These are phyloP conservation scores for Pseudomyrmex pallidus DNA, from an alignment of 1,140 invertebrate species.

Conservation along the genomic window DNA sequence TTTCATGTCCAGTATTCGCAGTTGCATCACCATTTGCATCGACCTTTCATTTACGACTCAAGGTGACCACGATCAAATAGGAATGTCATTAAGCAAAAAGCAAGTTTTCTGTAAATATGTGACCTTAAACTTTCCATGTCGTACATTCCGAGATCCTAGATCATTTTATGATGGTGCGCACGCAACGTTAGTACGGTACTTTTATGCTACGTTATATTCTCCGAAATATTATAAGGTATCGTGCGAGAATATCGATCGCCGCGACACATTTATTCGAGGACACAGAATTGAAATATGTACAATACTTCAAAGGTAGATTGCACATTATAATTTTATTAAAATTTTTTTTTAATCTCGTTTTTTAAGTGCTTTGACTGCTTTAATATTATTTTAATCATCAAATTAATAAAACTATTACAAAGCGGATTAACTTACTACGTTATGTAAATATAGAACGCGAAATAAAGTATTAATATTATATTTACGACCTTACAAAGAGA, in stretches of 20 bases:
- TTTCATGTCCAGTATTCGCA: conserved; percentile 50
- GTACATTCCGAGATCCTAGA: conserved; percentile 50
- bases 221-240: conserved; percentile 23
- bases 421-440: neutral
- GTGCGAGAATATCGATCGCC: conserved; percentile 18
- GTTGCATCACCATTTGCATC: conserved; percentile 65
- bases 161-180: conserved; percentile 30
- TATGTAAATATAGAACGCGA: neutral
- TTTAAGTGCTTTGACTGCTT: neutral
- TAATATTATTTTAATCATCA: neutral
- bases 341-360: neutral
- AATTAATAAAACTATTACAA: neutral
- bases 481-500: neutral
- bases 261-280: conserved; percentile 13
- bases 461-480: neutral
- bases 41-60: conserved; percentile 65
- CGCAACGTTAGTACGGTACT: conserved; percentile 14
- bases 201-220: neutral
- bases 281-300: neutral
- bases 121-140: conserved; percentile 69
- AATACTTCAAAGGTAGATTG: conserved; percentile 2
- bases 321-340: conserved; percentile 4
- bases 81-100: conserved; percentile 55
- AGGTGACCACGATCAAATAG: conserved; percentile 66
- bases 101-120: conserved; percentile 59